Base-by-base conservation (phyloP, 92 coral and sea anemone genomes). In the Palythoa heliodiscus region DNA sequence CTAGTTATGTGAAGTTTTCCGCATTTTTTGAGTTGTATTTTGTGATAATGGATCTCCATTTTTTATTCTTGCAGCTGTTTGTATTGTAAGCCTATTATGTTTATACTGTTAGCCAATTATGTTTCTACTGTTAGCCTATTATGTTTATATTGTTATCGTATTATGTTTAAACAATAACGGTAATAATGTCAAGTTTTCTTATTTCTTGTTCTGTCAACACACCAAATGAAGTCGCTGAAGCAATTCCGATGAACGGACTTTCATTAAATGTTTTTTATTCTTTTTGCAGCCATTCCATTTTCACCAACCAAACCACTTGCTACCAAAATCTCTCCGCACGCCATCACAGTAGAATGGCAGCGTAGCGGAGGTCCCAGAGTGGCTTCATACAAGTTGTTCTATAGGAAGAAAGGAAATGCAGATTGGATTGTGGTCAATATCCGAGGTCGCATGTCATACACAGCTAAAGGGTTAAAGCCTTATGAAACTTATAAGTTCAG, bases 291-390 rank as follows among this genome's bases (percentile, higher is more conserved):
- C n/a, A 67, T 94, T 11, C 98, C 98, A 2, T 90, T 96, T 75
- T 87, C 98, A 11, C 98, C 98, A n/a, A 85, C 89, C 13, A 76
- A 82, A 16, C 96, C 93, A 8, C 71, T 78, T 3, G 91, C 91
- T 19, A 86, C 91, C 17, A 76, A 85, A 55, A 90, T 88, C 68
- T 58, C 91, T 8, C 83, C 98, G 2, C 75, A 88, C 84, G 82
- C 90, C 82, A 90, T 94, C 61, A 89, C 95, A 40, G 75, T 96
- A 25, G 85, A 91, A 5, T 96, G 98, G 98, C 92, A 91, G 52
- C 90, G 92, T 15, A 87, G 93, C 3, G 93, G 91, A 11, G 89
- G 90, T 8, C 93, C 85, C 14, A 84, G 87, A 7, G 93, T 91
- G 60, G 86, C 86, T 29, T 91, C 95, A 9, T 95, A 90, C 81